phyloP scores from a whole-genome alignment of 2,797 vertebrate species.

The Coregonus sp. region DNA sequence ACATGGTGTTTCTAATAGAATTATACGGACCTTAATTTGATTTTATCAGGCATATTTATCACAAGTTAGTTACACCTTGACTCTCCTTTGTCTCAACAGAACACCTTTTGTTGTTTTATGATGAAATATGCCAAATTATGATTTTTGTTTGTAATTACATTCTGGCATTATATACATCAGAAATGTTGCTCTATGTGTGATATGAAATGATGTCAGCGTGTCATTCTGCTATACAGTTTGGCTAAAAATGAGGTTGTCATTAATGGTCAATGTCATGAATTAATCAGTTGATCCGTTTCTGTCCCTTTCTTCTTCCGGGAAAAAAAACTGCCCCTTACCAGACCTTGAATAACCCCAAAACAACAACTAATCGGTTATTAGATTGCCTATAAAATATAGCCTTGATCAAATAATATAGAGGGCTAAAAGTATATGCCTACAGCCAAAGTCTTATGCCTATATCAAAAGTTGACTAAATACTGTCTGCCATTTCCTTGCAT shows the following conservation, averaged over 20 bases:
- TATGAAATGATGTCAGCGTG: background rate
- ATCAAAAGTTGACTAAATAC: too few species aligned
- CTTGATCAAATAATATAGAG: too few species aligned
- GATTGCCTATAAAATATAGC: too few species aligned
- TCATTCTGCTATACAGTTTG: too few species aligned
- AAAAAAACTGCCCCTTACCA: too few species aligned
- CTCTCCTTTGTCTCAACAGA: background rate
- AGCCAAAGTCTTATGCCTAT: too few species aligned
- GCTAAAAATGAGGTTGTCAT: background rate
- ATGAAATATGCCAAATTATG: background rate
- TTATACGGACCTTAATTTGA: constrained; percentile 38
- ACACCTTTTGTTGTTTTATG: constrained; percentile 4
- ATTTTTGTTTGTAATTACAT: background rate
- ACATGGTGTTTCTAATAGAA: constrained; percentile 62
- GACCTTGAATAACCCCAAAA: too few species aligned
- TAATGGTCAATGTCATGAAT: background rate
- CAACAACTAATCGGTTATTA: too few species aligned
- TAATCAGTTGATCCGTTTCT: background rate
- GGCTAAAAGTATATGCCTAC: too few species aligned
- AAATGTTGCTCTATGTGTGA: too few species aligned
- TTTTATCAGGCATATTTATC: constrained; percentile 38
- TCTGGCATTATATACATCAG: background rate
- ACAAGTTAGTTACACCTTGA: background rate
- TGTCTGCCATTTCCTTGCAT: too few species aligned
- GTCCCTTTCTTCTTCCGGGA: too few species aligned